Conservation (phyloP, 2,888 invertebrate genomes). For the Ennomos fuscantarius region DNA sequence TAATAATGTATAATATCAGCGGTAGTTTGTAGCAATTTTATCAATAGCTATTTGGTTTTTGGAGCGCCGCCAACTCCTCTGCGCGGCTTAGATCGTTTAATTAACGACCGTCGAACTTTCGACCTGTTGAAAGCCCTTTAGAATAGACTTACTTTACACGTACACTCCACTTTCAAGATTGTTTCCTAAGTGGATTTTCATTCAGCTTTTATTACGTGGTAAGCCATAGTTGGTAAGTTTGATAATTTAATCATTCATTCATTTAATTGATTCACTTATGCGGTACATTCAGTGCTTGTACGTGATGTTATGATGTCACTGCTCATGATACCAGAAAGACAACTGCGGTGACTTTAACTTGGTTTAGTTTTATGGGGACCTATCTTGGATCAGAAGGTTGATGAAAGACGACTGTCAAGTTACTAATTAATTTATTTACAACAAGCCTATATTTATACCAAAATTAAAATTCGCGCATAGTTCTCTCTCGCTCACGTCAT, state of each 20-base stretch:
- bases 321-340: too few species aligned
- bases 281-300: too few species aligned
- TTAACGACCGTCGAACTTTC: conserved; percentile 82
- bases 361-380: too few species aligned
- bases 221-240: conserved; percentile 8
- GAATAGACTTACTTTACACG: conserved; percentile 70
- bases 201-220: conserved; percentile 38
- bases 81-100: conserved; percentile 80
- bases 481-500: too few species aligned
- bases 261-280: too few species aligned
- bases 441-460: too few species aligned
- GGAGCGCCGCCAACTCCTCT: conserved; percentile 72
- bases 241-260: conserved; percentile 9
- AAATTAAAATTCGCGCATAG: too few species aligned
- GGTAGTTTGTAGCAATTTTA: conserved; percentile 75
- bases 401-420: too few species aligned
- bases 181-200: conserved; percentile 58
- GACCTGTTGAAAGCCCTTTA: conserved; percentile 82
- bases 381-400: too few species aligned
- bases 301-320: too few species aligned
- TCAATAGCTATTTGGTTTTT: conserved; percentile 66
- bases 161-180: conserved; percentile 50
- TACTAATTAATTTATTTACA: too few species aligned
- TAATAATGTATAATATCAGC: conserved; percentile 61
- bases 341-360: too few species aligned